phyloP scores from a whole-genome alignment of 2,888 invertebrate genomes.

The Phragmatobia fuliginosa region DNA sequence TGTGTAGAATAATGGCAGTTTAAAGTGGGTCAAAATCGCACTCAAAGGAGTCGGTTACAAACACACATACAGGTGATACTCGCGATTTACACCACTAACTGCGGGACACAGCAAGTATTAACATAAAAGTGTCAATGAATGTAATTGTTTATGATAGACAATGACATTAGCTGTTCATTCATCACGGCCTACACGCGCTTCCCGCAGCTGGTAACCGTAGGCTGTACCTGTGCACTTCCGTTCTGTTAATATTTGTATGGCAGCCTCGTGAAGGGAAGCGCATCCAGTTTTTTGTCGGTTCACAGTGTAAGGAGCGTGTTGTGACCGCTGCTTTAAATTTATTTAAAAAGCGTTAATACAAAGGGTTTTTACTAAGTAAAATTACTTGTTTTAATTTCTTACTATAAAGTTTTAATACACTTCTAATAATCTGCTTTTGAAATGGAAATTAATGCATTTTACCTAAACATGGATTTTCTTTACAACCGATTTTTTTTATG shows the following conservation, averaged over 20 bases:
- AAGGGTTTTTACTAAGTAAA: not conserved
- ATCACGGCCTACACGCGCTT: constrained; percentile 42
- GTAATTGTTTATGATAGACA: constrained; percentile 25
- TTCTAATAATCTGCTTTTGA: not conserved
- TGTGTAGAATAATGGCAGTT: no score
- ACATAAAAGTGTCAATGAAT: not conserved
- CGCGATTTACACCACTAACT: no score
- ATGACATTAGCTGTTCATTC: constrained; percentile 44
- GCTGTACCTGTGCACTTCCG: constrained; percentile 51
- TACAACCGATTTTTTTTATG: no score
- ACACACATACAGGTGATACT: no score
- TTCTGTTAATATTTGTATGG: constrained; percentile 32
- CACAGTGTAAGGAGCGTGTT: constrained; percentile 5
- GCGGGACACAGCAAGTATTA: no score
- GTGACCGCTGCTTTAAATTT: constrained; percentile 3
- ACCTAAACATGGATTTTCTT: no score
- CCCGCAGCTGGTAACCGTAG: constrained; percentile 44
- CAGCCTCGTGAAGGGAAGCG: constrained; percentile 26
- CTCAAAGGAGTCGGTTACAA: no score
- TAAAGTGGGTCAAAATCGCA: no score
- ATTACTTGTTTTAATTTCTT: not conserved
- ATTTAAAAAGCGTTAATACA: constrained; percentile 5
- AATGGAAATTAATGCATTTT: no score
- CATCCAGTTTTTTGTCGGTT: constrained; percentile 20
- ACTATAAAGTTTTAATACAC: not conserved